Evolutionary conservation across 1,140 invertebrate genomes (phyloP), one percentile per base, ranked within the genome.

Genomic region (Apis florea): DNA sequence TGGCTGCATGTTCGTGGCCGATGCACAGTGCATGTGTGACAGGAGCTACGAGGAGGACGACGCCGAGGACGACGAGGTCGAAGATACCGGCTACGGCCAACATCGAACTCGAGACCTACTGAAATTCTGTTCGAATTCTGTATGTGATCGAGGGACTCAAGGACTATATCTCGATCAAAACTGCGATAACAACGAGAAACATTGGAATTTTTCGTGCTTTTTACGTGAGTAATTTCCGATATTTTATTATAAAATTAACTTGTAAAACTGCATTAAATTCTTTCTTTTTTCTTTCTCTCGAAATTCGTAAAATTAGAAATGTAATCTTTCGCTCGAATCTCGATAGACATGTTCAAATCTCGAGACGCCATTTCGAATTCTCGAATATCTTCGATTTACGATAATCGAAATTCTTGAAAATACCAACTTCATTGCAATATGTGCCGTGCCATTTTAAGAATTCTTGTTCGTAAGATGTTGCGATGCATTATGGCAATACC

Each of bases 1-100:
- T 88, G 88, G 87, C 88, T 82, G 88, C 83, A 86, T 85, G 87
- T 70, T 88, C 83, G 83, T 83, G 80, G 70, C 80, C 86, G 79
- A 73, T 87, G 83, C 83, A 78, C 83, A 83, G 72, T 83, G 83
- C 71, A 78, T 79, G 86, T 72, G 72, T 85, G 84, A 85, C 84
- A 84, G 84, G 78, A 85, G 86, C 87, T 78, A 82, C 78, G 73
- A 67, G 31, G 70, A 82, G 66, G 74, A 73, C 69, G 74, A 82
- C 72, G 83, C 76, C 70, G 69, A 84, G 58, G 84, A 79, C 81
- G 73, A 76, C 72, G 68, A 76, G 64, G 59, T 74, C 76, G 68
- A 80, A 71, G 82, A 83, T 69, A 73, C 64, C 79, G 70, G 77
- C 81, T 70, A 68, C 83, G 58, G 40, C 54, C 54, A 58, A 73